Conservation (phyloP, 2,113 vertebrate species). For the Mungos mungo region DNA sequence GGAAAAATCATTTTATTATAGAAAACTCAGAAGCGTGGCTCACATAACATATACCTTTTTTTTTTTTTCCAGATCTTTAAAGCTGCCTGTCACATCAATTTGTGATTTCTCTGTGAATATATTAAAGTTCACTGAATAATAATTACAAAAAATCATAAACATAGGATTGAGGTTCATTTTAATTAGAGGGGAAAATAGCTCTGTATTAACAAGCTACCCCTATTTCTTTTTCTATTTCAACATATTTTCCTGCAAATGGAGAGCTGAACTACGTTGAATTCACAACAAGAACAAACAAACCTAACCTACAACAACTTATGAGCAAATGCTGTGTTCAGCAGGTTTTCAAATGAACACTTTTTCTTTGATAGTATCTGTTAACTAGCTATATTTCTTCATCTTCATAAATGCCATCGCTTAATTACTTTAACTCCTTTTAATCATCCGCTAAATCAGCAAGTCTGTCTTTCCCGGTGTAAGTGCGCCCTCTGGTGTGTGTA, state of each 20-base stretch:
- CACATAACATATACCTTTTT: background rate
- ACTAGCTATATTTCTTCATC: slow-evolving; percentile 81
- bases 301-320: slow-evolving; percentile 54
- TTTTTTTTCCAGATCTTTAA: background rate
- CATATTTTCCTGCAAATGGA: background rate
- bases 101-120: slow-evolving; percentile 61
- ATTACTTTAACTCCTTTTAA: slow-evolving; percentile 81
- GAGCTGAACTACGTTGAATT: slow-evolving; percentile 39
- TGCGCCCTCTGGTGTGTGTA: slow-evolving; percentile 86
- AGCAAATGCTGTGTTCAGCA: slow-evolving; percentile 45
- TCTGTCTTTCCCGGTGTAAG: slow-evolving; percentile 77
- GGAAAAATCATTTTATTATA: background rate
- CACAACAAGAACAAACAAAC: slow-evolving; percentile 35
- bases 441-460: slow-evolving; percentile 57
- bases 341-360: slow-evolving; percentile 64
- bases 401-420: slow-evolving; percentile 80
- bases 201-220: slow-evolving; percentile 58
- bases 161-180: slow-evolving; percentile 38
- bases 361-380: slow-evolving; percentile 75
- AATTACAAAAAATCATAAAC: background rate
- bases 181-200: background rate
- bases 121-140: slow-evolving; percentile 55
- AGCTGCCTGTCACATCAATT: slow-evolving; percentile 40
- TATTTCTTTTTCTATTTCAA: slow-evolving; percentile 37
- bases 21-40: slow-evolving; percentile 36